phyloP scores from a whole-genome alignment of 2,888 invertebrate species.

The Callinectes sapidus region DNA sequence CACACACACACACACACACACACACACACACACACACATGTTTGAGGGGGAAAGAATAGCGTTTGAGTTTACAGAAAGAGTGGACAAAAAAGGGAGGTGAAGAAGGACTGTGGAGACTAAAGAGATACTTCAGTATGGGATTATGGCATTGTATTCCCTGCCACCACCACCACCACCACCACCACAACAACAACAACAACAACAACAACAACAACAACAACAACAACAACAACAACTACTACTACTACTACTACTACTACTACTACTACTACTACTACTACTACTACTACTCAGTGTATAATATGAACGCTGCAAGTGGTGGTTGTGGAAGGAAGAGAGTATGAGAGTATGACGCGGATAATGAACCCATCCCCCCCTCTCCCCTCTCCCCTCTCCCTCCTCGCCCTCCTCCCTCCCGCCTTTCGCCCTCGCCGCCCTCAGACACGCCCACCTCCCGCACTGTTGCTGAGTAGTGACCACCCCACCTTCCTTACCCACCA shows the following conservation, averaged over 20 bases:
- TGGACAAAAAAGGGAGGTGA: not conserved
- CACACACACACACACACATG: not conserved
- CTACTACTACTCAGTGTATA: no score
- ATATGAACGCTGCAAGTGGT: not conserved
- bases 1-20: not conserved
- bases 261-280: no score
- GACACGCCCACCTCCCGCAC: not conserved
- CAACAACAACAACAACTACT: no score
- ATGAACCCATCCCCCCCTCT: not conserved
- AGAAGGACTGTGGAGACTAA: not conserved
- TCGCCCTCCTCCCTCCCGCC: not conserved
- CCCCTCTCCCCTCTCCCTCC: no score
- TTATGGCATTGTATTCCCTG: not conserved
- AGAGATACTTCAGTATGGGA: not conserved
- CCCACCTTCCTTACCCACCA: no score
- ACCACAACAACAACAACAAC: no score
- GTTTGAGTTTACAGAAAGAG: not conserved
- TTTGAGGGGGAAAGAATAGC: not conserved
- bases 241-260: no score
- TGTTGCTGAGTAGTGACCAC: not conserved
- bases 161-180: not conserved
- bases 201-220: no score
- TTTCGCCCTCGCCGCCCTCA: not conserved
- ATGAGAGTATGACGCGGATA: not conserved
- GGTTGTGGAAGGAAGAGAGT: not conserved